Evolutionary conservation across 2,113 vertebrate species (phyloP).

Genomic region (Archocentrus centrarchus): DNA sequence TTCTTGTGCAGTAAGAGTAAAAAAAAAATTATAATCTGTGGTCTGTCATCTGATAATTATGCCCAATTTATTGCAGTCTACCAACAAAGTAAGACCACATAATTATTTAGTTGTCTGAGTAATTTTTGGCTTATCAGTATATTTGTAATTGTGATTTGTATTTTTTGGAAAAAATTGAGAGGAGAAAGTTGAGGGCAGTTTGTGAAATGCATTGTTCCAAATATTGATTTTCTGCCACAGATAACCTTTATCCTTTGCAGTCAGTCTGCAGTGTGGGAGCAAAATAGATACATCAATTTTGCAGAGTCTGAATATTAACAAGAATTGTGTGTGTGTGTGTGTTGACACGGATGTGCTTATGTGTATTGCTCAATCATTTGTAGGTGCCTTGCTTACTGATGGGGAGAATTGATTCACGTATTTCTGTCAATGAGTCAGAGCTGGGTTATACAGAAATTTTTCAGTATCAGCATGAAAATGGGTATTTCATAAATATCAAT

Average conservation of each 20-base stretch:
- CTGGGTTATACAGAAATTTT: background rate
- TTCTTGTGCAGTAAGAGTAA: background rate
- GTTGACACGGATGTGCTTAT: background rate
- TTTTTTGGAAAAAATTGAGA: slow-evolving; percentile 5
- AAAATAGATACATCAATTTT: slow-evolving; percentile 25
- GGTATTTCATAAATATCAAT: background rate
- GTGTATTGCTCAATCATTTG: slow-evolving; percentile 19
- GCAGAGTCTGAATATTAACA: slow-evolving; percentile 30
- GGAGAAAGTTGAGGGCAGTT: background rate
- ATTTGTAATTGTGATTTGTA: slow-evolving; percentile 8
- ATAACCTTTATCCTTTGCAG: slow-evolving; percentile 50
- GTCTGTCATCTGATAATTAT: background rate
- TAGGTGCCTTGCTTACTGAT: slow-evolving; percentile 42
- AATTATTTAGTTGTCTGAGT: background rate
- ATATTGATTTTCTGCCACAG: slow-evolving; percentile 59
- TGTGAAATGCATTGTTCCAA: slow-evolving; percentile 21
- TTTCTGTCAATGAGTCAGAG: slow-evolving; percentile 17
- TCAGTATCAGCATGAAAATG: background rate
- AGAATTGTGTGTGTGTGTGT: background rate
- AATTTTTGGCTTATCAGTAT: background rate
- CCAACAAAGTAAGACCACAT: background rate
- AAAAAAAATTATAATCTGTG: background rate
- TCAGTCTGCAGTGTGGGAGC: slow-evolving; percentile 35
- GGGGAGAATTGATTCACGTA: slow-evolving; percentile 9
- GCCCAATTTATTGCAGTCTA: background rate